phyloP scores from a whole-genome alignment of 2,888 invertebrate genomes.

The Sphinx pinastri region DNA sequence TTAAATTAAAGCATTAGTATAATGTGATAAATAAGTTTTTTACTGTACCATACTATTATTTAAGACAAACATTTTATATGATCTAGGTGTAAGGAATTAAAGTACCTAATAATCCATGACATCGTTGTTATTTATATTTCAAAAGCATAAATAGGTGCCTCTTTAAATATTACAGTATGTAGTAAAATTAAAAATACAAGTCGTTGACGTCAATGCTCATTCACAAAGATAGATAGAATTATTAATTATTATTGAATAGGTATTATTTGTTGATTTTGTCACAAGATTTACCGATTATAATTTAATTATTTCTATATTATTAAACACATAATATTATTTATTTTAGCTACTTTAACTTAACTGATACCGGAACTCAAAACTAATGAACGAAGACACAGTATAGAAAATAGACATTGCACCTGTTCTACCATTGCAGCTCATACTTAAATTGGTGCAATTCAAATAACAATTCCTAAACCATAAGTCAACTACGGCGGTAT shows the following conservation, averaged over 20 bases:
- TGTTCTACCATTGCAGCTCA: too few relatives aligned
- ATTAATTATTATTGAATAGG: too few relatives aligned
- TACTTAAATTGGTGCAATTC: too few relatives aligned
- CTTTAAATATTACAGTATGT: too few relatives aligned
- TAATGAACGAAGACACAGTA: background rate
- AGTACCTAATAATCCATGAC: background rate
- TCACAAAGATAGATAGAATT: slow-evolving; percentile 60
- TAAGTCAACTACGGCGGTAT: slow-evolving; percentile 39
- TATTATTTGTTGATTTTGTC: too few relatives aligned
- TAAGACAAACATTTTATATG: background rate
- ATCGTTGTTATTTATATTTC: background rate
- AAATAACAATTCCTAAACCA: too few relatives aligned
- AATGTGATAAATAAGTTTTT: background rate
- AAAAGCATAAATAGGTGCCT: background rate
- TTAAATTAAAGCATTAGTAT: background rate
- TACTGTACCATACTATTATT: slow-evolving; percentile 4
- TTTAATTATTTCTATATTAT: background rate
- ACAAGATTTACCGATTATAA: background rate
- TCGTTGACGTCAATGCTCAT: slow-evolving; percentile 73
- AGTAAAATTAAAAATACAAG: slow-evolving; percentile 36
- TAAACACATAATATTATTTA: background rate
- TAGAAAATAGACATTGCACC: too few relatives aligned
- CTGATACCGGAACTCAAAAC: background rate
- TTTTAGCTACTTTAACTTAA: background rate
- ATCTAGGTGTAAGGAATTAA: slow-evolving; percentile 11